Conservation (phyloP, 2,888 invertebrate genomes). For the Dastarcus helophoroides region DNA sequence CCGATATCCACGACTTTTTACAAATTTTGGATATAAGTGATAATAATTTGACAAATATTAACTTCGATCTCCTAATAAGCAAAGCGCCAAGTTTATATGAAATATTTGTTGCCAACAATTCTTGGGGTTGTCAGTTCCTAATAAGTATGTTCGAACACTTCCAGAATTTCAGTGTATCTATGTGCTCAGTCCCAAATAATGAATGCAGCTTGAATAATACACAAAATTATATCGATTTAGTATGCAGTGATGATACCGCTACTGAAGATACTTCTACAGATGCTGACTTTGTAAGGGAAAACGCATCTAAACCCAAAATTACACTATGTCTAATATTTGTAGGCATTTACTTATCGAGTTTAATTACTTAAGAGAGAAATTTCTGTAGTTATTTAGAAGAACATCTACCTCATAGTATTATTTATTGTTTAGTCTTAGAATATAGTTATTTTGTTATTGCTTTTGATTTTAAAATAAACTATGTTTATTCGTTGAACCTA, state of each 20-base stretch:
- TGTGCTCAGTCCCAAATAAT: too few species aligned
- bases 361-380: too few species aligned
- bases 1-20: conserved; percentile 22
- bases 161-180: conserved; percentile 22
- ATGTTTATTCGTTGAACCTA: too few species aligned
- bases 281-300: conserved; percentile 10
- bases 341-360: conserved; percentile 1
- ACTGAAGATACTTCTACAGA: conserved; percentile 16
- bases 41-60: conserved; percentile 26
- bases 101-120: conserved; percentile 26
- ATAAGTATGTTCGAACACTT: conserved; percentile 28
- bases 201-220: too few species aligned
- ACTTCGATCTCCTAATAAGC: conserved; percentile 25
- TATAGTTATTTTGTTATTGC: too few species aligned
- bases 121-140: conserved; percentile 31
- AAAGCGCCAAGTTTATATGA: conserved; percentile 28
- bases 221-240: too few species aligned
- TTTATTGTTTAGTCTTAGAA: too few species aligned
- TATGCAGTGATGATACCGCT: conserved; percentile 16
- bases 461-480: too few species aligned
- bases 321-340: neutral
- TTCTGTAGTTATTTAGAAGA: too few species aligned
- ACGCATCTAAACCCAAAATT: neutral
- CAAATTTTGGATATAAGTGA: conserved; percentile 25
- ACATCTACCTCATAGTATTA: too few species aligned